A percentile compares a stretch with the other conserved stretches of the same genome.
These are phyloP conservation scores for Trichacis sp. DNA, from an alignment of 2,888 invertebrate species.

Conservation along the genomic window DNA sequence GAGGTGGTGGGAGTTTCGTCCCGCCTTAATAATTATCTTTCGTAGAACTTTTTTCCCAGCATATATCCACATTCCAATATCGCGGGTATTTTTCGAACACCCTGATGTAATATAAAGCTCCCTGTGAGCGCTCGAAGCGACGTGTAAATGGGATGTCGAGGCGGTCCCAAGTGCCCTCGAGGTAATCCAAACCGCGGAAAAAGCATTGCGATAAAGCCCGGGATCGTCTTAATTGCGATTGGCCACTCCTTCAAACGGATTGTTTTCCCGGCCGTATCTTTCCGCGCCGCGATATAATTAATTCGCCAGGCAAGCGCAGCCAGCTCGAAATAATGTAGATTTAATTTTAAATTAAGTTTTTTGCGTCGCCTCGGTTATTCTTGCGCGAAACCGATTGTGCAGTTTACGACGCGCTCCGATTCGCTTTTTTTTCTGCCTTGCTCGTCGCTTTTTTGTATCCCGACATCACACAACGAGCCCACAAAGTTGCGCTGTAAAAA, in stretches of 20 bases:
- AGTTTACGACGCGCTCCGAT: slow-evolving; percentile 23
- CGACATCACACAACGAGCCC: slow-evolving; percentile 10
- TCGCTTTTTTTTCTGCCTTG: slow-evolving; percentile 5
- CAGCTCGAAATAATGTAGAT: slow-evolving; percentile 27
- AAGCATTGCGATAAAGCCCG: slow-evolving; percentile 16
- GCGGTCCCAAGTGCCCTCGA: slow-evolving; percentile 6
- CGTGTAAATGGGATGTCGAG: slow-evolving; percentile 3
- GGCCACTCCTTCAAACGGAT: neutral
- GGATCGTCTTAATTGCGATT: no score
- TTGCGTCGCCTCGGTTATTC: slow-evolving; percentile 20
- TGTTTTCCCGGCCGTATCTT: slow-evolving; percentile 13
- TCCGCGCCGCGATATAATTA: slow-evolving; percentile 30
- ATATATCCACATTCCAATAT: no score
- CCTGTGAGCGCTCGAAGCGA: slow-evolving; percentile 17
- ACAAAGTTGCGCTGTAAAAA: slow-evolving; percentile 14
- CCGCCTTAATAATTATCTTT: no score
- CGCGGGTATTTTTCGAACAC: neutral
- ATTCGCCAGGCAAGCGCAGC: slow-evolving; percentile 17
- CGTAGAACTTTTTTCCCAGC: no score
- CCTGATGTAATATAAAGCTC: slow-evolving; percentile 5
- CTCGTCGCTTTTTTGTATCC: slow-evolving; percentile 8
- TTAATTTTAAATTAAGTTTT: slow-evolving; percentile 40
- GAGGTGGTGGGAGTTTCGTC: no score
- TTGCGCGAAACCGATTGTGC: slow-evolving; percentile 24
- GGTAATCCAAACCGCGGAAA: slow-evolving; percentile 20